These are phyloP conservation scores for Limnothrissa miodon DNA, from an alignment of 2,113 vertebrate species.

Conservation along the genomic window DNA sequence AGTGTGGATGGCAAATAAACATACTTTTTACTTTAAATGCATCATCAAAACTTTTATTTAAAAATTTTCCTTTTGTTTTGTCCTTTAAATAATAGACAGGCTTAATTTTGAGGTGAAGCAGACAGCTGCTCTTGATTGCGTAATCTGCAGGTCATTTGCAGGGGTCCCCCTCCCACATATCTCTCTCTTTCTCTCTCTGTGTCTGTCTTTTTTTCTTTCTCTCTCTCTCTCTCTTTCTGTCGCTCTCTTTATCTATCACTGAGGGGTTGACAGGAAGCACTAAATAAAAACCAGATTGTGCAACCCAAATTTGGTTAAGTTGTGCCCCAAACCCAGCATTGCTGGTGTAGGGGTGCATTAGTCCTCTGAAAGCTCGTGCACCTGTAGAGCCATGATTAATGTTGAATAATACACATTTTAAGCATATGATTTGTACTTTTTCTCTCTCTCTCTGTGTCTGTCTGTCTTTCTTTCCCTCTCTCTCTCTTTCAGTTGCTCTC, in stretches of 20 bases:
- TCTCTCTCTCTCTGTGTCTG: neutral
- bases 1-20: neutral
- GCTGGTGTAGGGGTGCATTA: too few species aligned
- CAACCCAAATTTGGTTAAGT: neutral
- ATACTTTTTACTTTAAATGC: neutral
- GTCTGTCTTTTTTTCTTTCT: too few species aligned
- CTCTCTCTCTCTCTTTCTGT: neutral
- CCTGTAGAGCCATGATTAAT: too few species aligned
- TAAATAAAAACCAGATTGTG: constrained; percentile 2
- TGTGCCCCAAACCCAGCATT: too few species aligned
- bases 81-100: neutral
- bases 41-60: neutral
- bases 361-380: too few species aligned
- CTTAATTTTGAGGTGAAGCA: neutral
- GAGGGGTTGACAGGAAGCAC: neutral
- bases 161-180: neutral
- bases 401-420: too few species aligned
- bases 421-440: too few species aligned
- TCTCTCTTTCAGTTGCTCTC: neutral
- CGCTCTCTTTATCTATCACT: neutral
- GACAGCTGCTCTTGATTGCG: constrained; percentile 3
- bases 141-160: neutral
- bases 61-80: neutral
- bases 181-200: neutral
- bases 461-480: neutral